Base-by-base conservation (phyloP, 2,797 vertebrate genomes). In the Masticophis lateralis region DNA sequence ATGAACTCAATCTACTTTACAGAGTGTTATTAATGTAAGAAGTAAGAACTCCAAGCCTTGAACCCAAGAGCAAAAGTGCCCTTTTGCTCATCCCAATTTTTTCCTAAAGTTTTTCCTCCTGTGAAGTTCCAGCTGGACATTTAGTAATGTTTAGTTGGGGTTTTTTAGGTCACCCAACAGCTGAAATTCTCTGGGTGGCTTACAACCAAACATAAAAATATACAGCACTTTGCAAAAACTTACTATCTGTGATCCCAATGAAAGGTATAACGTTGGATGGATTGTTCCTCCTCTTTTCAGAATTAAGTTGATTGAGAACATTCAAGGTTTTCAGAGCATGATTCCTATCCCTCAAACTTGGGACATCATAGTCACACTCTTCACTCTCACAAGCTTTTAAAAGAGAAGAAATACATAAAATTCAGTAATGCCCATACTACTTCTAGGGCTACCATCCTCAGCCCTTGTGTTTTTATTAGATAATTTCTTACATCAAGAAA, bases 171-270 rank as follows among this genome's bases (percentile, higher is more conserved):
- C 10, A 2, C 37, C 10, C 37, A 83, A 83, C 47, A 83, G 18
- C 74, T 83, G 37, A 83, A 83, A 10, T 25, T 83, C 37, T 83
- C 10, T 47, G 74, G 10, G 20, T 83, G 74, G 20, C 47, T 83
- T 83, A 25, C 37, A 25, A 47, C 22, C 74, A 83, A 83, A 25
- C 25, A 28, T 25, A 55, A 90, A 93, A 95, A 93, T 66, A 13
- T 12, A 28, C 56, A 32, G 0, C 37, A 1, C 8, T 79, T 79
- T 59, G 18, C 16, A 60, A 92, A 10, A 60, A 93, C 9, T 93
- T 96, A 94, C 61, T 27, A 5, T 51, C 10, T 93, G 86, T 86
- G 92, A 94, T 94, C 1, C 51, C 91, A 20, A 28, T 37, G n/a
- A 95, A 94, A 89, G 91, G 6, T 51, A 94, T 66, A 47, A 63